phyloP scores from a whole-genome alignment of 2,113 vertebrate species.

The Tenebrosternarchus preto region DNA sequence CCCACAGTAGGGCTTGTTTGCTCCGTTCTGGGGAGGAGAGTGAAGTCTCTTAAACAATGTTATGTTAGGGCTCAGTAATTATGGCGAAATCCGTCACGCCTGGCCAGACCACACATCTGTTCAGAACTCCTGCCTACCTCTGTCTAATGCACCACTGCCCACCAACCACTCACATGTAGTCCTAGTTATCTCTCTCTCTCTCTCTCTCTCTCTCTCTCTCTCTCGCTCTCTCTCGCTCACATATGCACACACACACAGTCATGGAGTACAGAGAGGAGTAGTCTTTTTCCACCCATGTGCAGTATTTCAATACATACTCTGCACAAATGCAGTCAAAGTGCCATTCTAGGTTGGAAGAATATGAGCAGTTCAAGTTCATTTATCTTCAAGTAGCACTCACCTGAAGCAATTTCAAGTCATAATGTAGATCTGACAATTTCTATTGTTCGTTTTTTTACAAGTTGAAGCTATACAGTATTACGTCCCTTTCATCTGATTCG shows the following conservation, averaged over 20 bases:
- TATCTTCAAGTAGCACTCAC: conserved; percentile 44
- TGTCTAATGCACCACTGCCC: conserved; percentile 53
- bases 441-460: conserved; percentile 21
- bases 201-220: conserved; percentile 23
- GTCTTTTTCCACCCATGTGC: background rate
- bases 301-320: conserved; percentile 12
- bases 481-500: background rate
- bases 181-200: conserved; percentile 39
- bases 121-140: conserved; percentile 41
- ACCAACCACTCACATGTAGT: conserved; percentile 28
- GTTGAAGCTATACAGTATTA: conserved; percentile 29
- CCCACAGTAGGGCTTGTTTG: conserved; percentile 9
- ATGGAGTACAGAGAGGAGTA: background rate
- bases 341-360: background rate
- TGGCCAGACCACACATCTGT: conserved; percentile 56
- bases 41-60: conserved; percentile 44
- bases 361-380: conserved; percentile 37
- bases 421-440: conserved; percentile 25
- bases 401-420: conserved; percentile 42
- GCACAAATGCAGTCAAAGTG: conserved; percentile 11
- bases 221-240: conserved; percentile 5
- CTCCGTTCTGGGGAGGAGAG: conserved; percentile 38
- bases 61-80: conserved; percentile 56
- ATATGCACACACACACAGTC: conserved; percentile 13
- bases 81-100: conserved; percentile 51